Evolutionary conservation across 2,797 vertebrate genomes (phyloP).

Genomic region (Myotis findleyi): DNA sequence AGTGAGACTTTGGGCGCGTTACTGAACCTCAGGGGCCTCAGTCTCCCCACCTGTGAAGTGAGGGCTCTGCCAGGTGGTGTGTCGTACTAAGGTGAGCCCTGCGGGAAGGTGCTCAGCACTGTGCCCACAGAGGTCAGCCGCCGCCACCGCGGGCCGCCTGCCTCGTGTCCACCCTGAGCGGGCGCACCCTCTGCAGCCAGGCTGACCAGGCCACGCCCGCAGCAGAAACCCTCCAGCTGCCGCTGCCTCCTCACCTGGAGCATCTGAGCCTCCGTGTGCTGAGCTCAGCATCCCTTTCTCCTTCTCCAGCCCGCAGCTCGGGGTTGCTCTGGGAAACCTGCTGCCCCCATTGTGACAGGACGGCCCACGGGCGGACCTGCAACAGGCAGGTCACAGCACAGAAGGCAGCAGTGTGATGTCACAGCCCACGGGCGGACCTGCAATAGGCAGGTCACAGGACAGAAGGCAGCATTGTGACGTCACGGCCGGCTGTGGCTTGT

Average conservation of each 20-base stretch:
- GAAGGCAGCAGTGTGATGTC: no score
- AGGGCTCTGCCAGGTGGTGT: background rate
- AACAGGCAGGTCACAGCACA: no score
- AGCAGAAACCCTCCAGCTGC: background rate
- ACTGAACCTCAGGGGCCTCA: background rate
- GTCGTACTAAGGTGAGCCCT: rapidly evolving
- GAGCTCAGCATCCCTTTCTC: background rate
- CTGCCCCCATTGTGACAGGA: background rate
- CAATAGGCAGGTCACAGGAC: background rate
- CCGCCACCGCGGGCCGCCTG: rapidly evolving
- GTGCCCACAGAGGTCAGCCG: rapidly evolving
- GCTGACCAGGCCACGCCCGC: background rate
- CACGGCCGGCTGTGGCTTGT: background rate
- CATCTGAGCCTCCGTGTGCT: rapidly evolving
- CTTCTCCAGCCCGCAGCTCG: background rate
- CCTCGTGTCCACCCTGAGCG: rapidly evolving
- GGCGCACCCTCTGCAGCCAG: rapidly evolving
- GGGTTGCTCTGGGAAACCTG: background rate
- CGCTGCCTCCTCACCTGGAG: background rate
- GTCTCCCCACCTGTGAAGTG: background rate
- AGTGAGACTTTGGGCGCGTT: background rate
- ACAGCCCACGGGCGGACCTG: background rate
- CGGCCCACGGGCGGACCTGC: background rate
- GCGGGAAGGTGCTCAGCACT: background rate
- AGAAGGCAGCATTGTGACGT: slow-evolving; percentile 7